Evolutionary conservation across 2,797 vertebrate species (phyloP).

Genomic region (Salmo trutta): DNA sequence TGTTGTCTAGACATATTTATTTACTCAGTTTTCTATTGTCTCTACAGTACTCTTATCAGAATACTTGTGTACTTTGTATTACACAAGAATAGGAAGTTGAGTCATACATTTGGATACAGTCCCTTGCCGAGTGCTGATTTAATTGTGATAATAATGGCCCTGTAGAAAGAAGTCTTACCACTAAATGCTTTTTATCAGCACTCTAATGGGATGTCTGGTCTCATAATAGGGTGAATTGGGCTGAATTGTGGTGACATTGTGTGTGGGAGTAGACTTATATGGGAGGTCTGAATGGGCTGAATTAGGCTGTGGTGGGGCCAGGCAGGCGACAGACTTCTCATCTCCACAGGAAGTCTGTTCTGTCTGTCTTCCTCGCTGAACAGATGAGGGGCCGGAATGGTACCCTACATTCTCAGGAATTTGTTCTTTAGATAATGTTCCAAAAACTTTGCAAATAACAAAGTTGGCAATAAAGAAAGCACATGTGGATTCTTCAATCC

Average conservation of each 20-base stretch:
- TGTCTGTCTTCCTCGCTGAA: conserved; percentile 64
- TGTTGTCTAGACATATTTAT: neutral
- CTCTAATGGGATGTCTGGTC: neutral
- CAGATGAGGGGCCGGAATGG: conserved; percentile 23
- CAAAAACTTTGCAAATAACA: neutral
- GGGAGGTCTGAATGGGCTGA: neutral
- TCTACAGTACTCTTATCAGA: neutral
- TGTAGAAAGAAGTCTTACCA: neutral
- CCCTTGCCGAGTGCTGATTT: neutral
- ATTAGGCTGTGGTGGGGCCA: conserved; percentile 20
- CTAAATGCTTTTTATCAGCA: neutral
- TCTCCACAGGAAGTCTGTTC: conserved; percentile 58
- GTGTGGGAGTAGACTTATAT: neutral
- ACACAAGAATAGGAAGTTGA: neutral
- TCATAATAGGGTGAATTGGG: neutral
- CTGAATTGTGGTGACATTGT: neutral
- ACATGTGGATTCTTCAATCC: neutral
- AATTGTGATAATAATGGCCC: neutral
- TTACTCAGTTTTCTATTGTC: neutral
- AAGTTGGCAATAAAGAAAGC: neutral
- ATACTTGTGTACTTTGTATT: neutral
- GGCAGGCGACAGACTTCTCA: conserved; percentile 35
- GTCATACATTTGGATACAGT: neutral
- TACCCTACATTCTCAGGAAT: neutral
- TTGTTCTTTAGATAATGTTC: neutral